Conservation (phyloP, 2,113 vertebrate species). For the Podilymbus podiceps region DNA sequence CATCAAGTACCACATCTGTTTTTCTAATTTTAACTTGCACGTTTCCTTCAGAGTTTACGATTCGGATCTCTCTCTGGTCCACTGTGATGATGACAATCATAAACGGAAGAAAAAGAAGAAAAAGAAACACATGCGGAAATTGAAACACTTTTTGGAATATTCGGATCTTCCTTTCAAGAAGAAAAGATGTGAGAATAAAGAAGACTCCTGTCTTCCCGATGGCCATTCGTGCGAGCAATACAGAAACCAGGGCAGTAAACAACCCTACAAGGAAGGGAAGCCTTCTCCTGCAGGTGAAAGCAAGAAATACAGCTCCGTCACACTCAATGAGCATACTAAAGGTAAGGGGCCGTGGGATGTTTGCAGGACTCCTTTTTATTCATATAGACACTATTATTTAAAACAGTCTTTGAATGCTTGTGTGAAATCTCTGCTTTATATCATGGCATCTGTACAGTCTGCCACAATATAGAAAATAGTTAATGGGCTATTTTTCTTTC, state of each 20-base stretch:
- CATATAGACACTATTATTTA: neutral
- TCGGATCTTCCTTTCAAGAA: slow-evolving; percentile 30
- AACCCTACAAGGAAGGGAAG: slow-evolving; percentile 18
- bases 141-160: slow-evolving; percentile 47
- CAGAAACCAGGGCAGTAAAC: slow-evolving; percentile 63
- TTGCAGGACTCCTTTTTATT: neutral
- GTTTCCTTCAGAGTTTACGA: slow-evolving; percentile 67
- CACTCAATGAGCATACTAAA: slow-evolving; percentile 8
- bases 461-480: neutral
- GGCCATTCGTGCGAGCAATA: slow-evolving; percentile 38
- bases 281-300: slow-evolving; percentile 15
- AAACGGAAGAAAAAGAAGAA: slow-evolving; percentile 86
- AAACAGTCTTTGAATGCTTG: neutral
- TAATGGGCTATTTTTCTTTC: neutral
- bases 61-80: slow-evolving; percentile 69
- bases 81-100: slow-evolving; percentile 71
- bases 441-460: neutral
- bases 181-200: slow-evolving; percentile 15
- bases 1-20: slow-evolving; percentile 26
- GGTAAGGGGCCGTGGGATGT: slow-evolving; percentile 53
- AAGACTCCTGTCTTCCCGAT: neutral
- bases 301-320: slow-evolving; percentile 23
- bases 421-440: neutral
- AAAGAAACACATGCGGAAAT: slow-evolving; percentile 74
- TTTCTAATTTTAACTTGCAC: slow-evolving; percentile 34